Evolutionary conservation across 1,140 invertebrate species (phyloP), one percentile per base, ranked within the genome.

Genomic region (Trichonephila clavata): DNA sequence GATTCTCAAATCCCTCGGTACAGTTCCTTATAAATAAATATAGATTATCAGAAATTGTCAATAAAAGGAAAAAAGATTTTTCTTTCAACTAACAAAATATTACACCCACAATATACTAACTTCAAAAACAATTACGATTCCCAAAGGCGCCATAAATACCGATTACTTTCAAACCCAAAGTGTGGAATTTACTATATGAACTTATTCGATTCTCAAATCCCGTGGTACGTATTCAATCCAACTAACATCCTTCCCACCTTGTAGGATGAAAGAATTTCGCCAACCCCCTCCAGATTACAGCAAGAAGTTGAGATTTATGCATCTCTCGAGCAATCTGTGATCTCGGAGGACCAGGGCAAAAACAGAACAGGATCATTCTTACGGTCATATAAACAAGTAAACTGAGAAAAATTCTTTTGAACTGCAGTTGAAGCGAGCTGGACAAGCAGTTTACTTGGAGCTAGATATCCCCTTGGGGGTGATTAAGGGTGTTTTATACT

Each of bases 271-370:
- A 87, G 61, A 87, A 89, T 71, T 27, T 57, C 50, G 4, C 43
- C 24, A 84, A 84, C 13, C n/a, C 57, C 65, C 87, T 13, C 21
- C 59, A 89, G 87, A 89, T 89, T 68, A 59, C 87, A 27, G 21
- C 39, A 50, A 50, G 65, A 89, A 89, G 87, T 89, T 71, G 87
- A 89, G 87, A 89, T 89, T 89, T 89, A 89, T 89, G 16, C 27
- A 87, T 57, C 87, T 77, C 57, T 18, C 18, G 21, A 59, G 63
- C 65, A 89, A 89, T 89, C 87, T 89, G 10, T 8, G 61, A n/a
- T 77, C 87, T 59, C 87, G 4, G 32, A 24, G 87, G 87, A 65
- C 32, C 63, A 2, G 10, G 16, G 32, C 87, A 89, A 89, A 89
- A 89, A 89, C 63, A 89, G 43, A 2, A 20, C 65, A 21, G 32